Evolutionary conservation across 2,888 invertebrate species (phyloP), one percentile per base, ranked within the genome.

Genomic region (Enchytraeus crypticus): DNA sequence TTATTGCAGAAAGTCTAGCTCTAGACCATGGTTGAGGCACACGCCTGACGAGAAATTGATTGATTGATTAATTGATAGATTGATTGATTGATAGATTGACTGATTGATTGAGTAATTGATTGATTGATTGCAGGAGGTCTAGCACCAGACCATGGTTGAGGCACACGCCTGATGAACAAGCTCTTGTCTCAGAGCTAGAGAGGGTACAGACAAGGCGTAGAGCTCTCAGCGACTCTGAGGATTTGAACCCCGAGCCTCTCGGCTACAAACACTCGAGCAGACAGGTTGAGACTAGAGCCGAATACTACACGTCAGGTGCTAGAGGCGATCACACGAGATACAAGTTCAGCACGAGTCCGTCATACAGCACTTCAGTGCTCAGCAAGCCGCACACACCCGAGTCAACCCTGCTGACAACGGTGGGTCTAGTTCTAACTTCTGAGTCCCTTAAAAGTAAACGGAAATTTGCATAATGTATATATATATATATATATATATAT

Each of bases 171-270:
- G 74, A 76, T 60, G 90, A 90, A 65, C 89, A 89, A 77, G 88
- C 89, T 84, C 87, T 88, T 78, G 86, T 89, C 76, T 87, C 87
- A 43, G 83, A 83, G 71, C 72, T 82, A 55, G 72, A 76, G 65
- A 73, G 73, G 45, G 74, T 74, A 32, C 75, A 77, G 66, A 53
- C 54, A 23, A 43, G 56, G 14, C 51, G 84, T 73, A 79, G 84
- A 67, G 83, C 84, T 3, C 83, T 84, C 72, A 84, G 82, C 61
- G 72, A 77, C 55, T 73, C 74, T 1, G 77, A 77, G 34, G 78
- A 77, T 58, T 69, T 71, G 53, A 71, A 71, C 27, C 66, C 72
- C n/a, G 51, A 49, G 3, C 43, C n/a, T 21, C 29, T 34, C 32
- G 34, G 57, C 18, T 45, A 62, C 46, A 47, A 33, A 14, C 43